Conservation (phyloP, 2,888 invertebrate species). For the Teleiodes luculella region DNA sequence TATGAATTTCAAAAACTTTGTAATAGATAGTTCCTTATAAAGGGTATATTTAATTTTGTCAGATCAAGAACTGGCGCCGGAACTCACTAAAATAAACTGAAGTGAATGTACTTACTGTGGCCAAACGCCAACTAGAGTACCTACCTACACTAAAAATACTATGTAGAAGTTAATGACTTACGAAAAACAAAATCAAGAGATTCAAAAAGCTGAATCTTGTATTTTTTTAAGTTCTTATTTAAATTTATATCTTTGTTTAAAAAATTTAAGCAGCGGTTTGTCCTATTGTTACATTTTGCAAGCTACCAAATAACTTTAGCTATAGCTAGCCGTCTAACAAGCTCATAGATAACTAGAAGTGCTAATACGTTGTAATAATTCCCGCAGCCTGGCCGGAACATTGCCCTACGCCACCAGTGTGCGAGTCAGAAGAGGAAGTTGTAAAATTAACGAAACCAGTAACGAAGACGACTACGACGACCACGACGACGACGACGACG, state of each 20-base stretch:
- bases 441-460: background rate
- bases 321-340: background rate
- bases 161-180: background rate
- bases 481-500: slow-evolving; percentile 10
- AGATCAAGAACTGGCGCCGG: background rate
- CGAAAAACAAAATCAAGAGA: too few relatives aligned
- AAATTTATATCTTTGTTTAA: too few relatives aligned
- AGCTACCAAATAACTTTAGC: background rate
- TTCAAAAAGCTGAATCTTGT: too few relatives aligned
- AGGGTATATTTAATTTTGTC: background rate
- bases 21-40: too few relatives aligned
- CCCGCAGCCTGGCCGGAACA: slow-evolving; percentile 21
- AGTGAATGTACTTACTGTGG: background rate
- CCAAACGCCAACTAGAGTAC: background rate
- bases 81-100: background rate
- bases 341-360: too few relatives aligned
- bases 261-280: too few relatives aligned
- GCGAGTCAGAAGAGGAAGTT: slow-evolving; percentile 19
- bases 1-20: too few relatives aligned
- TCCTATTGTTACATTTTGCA: background rate
- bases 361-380: background rate
- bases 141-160: background rate
- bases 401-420: slow-evolving; percentile 41
- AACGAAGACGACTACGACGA: background rate
- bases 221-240: too few relatives aligned